Evolutionary conservation across 1,140 invertebrate species (phyloP).

Genomic region (Hyphantria cunea): DNA sequence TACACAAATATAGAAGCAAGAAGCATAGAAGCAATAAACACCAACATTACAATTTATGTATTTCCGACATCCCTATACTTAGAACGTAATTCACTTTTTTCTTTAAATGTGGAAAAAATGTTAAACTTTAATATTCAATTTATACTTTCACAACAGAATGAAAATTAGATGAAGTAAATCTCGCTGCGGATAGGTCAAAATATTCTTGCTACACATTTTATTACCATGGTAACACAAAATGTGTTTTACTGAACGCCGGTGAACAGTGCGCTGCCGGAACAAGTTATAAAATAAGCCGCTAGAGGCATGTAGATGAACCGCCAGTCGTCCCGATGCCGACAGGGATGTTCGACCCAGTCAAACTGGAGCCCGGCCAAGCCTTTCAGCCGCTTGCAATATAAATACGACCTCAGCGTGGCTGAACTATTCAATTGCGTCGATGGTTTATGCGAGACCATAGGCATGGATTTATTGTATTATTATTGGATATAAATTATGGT

Average conservation of each 20-base stretch:
- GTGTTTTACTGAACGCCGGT: conserved; percentile 13
- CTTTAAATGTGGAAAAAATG: too few relatives aligned
- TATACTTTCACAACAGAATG: background rate
- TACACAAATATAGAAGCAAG: too few relatives aligned
- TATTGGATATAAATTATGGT: background rate
- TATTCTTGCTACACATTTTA: conserved; percentile 14
- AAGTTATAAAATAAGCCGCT: conserved; percentile 36
- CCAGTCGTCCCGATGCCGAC: conserved; percentile 19
- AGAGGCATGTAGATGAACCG: conserved; percentile 26
- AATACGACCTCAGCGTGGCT: conserved; percentile 28
- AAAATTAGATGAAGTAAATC: conserved; percentile 4
- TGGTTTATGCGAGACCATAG: conserved; percentile 19
- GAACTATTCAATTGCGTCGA: conserved; percentile 32
- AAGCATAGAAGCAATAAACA: too few relatives aligned
- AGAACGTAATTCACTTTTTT: too few relatives aligned
- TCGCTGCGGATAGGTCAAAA: conserved; percentile 7
- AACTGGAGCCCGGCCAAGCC: conserved; percentile 41
- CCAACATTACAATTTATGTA: too few relatives aligned
- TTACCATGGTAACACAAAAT: conserved; percentile 19
- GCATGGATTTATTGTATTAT: conserved; percentile 23
- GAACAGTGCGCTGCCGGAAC: conserved; percentile 10
- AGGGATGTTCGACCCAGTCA: conserved; percentile 25
- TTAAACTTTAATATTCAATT: too few relatives aligned
- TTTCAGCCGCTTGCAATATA: conserved; percentile 43
- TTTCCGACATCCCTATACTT: too few relatives aligned